A percentile compares a stretch with the other conserved stretches of the same genome.
Conservation (phyloP, 1,140 invertebrate genomes). For the Achroia grisella region DNA sequence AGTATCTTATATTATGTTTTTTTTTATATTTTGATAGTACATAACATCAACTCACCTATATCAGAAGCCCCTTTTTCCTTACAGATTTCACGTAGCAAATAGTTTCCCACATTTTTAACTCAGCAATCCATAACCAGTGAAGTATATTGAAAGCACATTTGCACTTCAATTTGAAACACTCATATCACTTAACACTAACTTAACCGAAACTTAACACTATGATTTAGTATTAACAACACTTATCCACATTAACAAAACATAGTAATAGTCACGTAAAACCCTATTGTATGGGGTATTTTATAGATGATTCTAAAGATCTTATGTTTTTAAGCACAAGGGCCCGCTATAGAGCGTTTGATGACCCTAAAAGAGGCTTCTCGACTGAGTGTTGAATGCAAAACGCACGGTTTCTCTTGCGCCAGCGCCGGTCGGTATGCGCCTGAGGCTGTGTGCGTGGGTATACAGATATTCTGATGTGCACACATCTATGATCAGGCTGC, state of each 20-base stretch:
- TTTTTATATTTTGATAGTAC: too few relatives aligned
- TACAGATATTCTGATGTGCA: conserved; percentile 24
- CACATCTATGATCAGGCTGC: conserved; percentile 42
- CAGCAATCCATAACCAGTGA: conserved; percentile 33
- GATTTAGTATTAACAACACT: neutral
- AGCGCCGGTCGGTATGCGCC: conserved; percentile 57
- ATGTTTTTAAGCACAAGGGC: conserved; percentile 6
- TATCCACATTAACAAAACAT: neutral
- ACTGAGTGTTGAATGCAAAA: conserved; percentile 66
- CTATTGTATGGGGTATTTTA: neutral
- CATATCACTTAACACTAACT: conserved; percentile 16
- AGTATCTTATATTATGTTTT: too few relatives aligned
- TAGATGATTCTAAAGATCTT: neutral
- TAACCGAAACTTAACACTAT: conserved; percentile 19
- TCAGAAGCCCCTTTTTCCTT: conserved; percentile 53
- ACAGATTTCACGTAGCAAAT: conserved; percentile 60
- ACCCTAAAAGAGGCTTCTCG: conserved; percentile 59
- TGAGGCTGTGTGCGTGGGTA: conserved; percentile 32
- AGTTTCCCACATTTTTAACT: conserved; percentile 61
- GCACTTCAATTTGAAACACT: conserved; percentile 1
- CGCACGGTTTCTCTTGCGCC: conserved; percentile 55
- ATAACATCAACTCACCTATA: conserved; percentile 30
- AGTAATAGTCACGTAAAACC: neutral
- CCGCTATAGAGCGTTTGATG: conserved; percentile 61
- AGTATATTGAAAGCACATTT: conserved; percentile 8